Evolutionary conservation across 2,797 vertebrate species (phyloP).

Genomic region (Brachyrhaphis roseni): DNA sequence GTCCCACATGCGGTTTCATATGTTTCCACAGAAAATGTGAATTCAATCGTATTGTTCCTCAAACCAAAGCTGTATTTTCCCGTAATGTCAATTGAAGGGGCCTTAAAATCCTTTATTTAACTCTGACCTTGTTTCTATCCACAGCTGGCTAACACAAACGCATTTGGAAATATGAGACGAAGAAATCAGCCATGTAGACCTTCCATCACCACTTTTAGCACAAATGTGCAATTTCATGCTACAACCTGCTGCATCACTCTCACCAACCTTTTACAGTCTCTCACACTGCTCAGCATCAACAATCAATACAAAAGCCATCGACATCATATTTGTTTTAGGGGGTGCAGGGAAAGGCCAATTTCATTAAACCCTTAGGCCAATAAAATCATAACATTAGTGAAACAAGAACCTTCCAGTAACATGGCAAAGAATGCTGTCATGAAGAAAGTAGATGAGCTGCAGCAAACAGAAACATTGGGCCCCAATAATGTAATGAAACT

Average conservation of each 20-base stretch:
- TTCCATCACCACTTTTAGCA: conserved; percentile 7
- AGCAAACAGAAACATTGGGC: conserved; percentile 1
- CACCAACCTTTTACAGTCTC: not conserved
- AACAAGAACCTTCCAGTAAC: conserved; percentile 4
- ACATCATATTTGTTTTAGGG: conserved; percentile 3
- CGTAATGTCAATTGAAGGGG: not conserved
- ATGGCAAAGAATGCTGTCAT: not conserved
- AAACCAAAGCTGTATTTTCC: not conserved
- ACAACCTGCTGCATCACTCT: not conserved
- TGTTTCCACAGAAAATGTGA: not conserved
- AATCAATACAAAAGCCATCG: not conserved
- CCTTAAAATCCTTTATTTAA: conserved; percentile 2
- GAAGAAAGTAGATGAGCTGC: not conserved
- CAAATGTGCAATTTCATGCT: conserved; percentile 17
- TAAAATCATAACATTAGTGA: not conserved
- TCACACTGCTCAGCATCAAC: conserved; percentile 3
- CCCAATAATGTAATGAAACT: not conserved
- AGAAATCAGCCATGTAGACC: not conserved
- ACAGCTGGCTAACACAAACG: conserved; percentile 1
- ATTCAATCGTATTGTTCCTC: not conserved
- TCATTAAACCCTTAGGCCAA: not conserved
- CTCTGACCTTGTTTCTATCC: conserved; percentile 12
- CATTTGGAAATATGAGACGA: not conserved
- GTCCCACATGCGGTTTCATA: not conserved
- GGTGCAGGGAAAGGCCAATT: not conserved